These are phyloP conservation scores for Margaritifera margaritifera DNA, from an alignment of 2,888 invertebrate genomes.

Conservation along the genomic window DNA sequence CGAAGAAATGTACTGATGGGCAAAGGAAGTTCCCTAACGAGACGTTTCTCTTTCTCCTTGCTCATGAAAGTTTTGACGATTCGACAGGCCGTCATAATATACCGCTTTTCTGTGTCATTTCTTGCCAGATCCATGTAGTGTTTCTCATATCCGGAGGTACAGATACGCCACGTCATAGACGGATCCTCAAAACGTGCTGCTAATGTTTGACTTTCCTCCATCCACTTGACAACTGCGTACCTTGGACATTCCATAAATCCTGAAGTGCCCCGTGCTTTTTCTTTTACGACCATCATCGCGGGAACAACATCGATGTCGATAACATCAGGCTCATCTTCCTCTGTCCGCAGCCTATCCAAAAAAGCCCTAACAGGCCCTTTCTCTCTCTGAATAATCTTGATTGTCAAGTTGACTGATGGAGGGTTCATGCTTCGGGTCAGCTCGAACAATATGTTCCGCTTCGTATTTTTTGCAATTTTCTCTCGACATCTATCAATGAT, in stretches of 20 bases:
- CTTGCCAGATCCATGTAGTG: conserved; percentile 37
- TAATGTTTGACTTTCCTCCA: conserved; percentile 15
- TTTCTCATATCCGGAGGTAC: conserved; percentile 42
- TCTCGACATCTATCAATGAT: conserved; percentile 12
- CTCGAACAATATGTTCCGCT: not conserved
- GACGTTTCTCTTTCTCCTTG: no score
- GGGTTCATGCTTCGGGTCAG: conserved; percentile 26
- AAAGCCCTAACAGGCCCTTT: not conserved
- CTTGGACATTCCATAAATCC: conserved; percentile 27
- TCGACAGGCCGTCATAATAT: conserved; percentile 41
- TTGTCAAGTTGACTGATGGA: conserved; percentile 31
- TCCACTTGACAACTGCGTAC: conserved; percentile 46
- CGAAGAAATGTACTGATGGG: conserved; percentile 21
- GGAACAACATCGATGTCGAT: conserved; percentile 48
- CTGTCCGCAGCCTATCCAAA: not conserved
- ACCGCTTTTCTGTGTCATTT: conserved; percentile 19
- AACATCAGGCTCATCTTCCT: no score
- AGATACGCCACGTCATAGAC: conserved; percentile 34
- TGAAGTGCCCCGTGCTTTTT: conserved; percentile 14
- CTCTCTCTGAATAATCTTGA: not conserved
- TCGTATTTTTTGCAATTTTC: not conserved
- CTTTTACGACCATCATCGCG: conserved; percentile 26
- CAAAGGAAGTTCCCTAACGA: conserved; percentile 1
- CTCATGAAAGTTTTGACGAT: conserved; percentile 32
- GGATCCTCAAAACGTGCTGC: conserved; percentile 12